Base-by-base conservation (phyloP, 2,888 invertebrate species). In the Hemithea aestivaria region DNA sequence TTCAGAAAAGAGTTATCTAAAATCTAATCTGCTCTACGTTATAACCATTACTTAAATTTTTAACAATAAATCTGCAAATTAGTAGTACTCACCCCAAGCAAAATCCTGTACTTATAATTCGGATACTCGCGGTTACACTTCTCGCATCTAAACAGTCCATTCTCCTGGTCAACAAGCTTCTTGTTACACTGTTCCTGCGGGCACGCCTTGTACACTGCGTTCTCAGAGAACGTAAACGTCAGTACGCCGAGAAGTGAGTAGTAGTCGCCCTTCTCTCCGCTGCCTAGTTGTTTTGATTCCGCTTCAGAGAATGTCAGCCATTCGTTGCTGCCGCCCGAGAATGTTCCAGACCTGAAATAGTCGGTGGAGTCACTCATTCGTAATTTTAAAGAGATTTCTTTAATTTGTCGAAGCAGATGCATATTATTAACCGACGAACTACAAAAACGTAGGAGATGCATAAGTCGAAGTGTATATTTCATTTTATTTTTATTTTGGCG, bases 71-170 rank as follows among this genome's bases (percentile, higher is more conserved):
- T 42, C 7, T 39, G 7, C 1, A n/a, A 9, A 28, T 26, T 21
- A 10, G 31, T n/a, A 4, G 7, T 26, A 90, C 92, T 91, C 75
- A 96, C 96, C 62, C 89, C 89, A 11, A 95, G 74, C 35, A 99
- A 84, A 49, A 97, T 82, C 26, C 98, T 90, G 81, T 96, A 96
- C 64, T 95, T 96, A 74, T 92, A 98, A 55, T 93, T 93, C 0
- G 94, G 92, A 68, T 90, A 95, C 51, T 96, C 95, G 35, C 91
- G 88, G 62, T 93, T 91, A 73, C 99, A 99, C 76, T 99, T 99
- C 73, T 99, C 99, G 76, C 99, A 99, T 34, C 96, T 89, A 78
- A 91, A 99, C 66, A 92, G 89, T 0, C 96, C 96, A 62, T 96
- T 96, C 48, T 93, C 93, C 62, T 93, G 91, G 73, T 98, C 97